phyloP scores from a whole-genome alignment of 1,140 invertebrate species.

The Parasteatoda tepidariorum region DNA sequence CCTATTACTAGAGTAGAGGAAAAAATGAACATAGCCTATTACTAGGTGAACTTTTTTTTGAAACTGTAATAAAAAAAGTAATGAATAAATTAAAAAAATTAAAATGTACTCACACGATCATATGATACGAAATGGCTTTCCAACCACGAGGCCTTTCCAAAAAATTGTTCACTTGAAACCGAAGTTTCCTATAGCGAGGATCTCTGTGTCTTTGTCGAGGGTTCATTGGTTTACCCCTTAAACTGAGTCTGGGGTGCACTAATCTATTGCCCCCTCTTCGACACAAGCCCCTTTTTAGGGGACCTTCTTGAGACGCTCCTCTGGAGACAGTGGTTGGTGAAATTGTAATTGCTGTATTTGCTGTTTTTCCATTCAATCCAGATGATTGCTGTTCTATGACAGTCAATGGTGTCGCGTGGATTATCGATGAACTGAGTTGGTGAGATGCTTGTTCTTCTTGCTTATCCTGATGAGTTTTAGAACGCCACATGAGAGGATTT shows the following conservation, averaged over 20 bases:
- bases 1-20: too few relatives aligned
- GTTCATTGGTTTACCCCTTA: conserved; percentile 57
- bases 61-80: too few relatives aligned
- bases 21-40: too few relatives aligned
- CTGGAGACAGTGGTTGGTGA: neutral
- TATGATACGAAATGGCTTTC: conserved; percentile 88
- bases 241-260: conserved; percentile 58
- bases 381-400: conserved; percentile 26
- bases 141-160: conserved; percentile 88
- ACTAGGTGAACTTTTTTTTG: too few relatives aligned
- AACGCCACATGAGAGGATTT: conserved; percentile 24
- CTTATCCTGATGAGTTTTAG: neutral
- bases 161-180: conserved; percentile 93
- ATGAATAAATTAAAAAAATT: too few relatives aligned
- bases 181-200: conserved; percentile 86
- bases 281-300: conserved; percentile 39
- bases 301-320: neutral
- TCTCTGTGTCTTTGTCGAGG: conserved; percentile 69
- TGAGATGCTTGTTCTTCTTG: neutral
- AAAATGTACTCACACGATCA: conserved; percentile 91
- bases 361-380: conserved; percentile 35
- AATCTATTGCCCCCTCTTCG: conserved; percentile 23
- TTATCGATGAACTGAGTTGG: conserved; percentile 17
- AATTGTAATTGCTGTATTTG: neutral
- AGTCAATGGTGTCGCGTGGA: conserved; percentile 44